A percentile compares a stretch with the other conserved stretches of the same genome.
phyloP scores from a whole-genome alignment of 2,888 invertebrate species.

The Embidobia sp. region DNA sequence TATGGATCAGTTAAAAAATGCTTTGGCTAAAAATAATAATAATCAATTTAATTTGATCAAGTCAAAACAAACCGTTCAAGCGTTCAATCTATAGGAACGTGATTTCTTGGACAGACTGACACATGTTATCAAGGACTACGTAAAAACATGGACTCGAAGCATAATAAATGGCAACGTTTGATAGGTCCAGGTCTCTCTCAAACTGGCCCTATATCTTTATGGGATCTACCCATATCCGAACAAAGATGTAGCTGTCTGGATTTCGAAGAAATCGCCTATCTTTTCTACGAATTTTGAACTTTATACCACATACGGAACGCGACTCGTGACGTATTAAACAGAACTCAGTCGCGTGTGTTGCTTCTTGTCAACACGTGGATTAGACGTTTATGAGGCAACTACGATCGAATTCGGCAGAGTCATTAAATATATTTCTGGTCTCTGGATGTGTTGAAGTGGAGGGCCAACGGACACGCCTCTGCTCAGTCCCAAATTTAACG shows the following conservation, averaged over 20 bases:
- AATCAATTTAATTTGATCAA: too few species aligned
- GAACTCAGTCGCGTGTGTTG: constrained; percentile 8
- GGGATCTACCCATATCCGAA: constrained; percentile 70
- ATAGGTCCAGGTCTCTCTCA: constrained; percentile 69
- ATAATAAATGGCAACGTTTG: constrained; percentile 73
- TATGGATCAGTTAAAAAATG: too few species aligned
- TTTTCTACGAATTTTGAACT: constrained; percentile 78
- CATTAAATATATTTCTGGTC: constrained; percentile 9
- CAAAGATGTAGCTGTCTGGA: constrained; percentile 65
- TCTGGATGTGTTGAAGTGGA: too few species aligned
- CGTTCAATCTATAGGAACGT: neutral
- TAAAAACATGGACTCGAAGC: constrained; percentile 71
- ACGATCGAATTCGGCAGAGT: constrained; percentile 10
- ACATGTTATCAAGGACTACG: constrained; percentile 39
- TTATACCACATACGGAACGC: constrained; percentile 72
- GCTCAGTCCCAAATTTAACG: neutral
- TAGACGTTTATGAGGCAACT: constrained; percentile 34
- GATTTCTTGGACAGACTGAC: neutral
- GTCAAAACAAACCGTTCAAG: constrained; percentile 14
- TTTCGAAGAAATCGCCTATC: constrained; percentile 76
- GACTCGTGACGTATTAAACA: constrained; percentile 11
- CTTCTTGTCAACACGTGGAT: constrained; percentile 46
- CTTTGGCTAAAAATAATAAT: too few species aligned
- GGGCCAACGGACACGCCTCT: constrained; percentile 17
- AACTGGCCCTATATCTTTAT: constrained; percentile 79